These are phyloP conservation scores for Tenthredo scrophulariae DNA, from an alignment of 2,888 invertebrate species.

Conservation along the genomic window DNA sequence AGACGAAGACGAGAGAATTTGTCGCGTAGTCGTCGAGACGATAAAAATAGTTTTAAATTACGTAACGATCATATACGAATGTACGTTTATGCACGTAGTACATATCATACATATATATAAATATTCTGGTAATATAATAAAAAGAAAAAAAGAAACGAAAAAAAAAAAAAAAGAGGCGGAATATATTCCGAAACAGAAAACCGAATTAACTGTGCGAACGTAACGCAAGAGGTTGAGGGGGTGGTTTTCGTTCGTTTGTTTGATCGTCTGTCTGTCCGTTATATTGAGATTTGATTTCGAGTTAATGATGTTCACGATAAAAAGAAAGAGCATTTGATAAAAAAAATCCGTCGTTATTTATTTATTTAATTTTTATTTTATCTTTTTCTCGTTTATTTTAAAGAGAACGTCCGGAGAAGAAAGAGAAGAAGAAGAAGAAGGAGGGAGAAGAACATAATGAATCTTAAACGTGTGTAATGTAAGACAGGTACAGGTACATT, in stretches of 20 bases:
- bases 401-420: slow-evolving; percentile 33
- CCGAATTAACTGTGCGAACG: neutral
- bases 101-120: neutral
- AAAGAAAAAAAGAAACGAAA: neutral
- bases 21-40: slow-evolving; percentile 25
- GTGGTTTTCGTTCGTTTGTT: neutral
- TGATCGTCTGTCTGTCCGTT: neutral
- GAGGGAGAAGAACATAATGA: neutral
- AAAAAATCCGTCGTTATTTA: neutral
- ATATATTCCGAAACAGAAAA: neutral
- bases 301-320: neutral
- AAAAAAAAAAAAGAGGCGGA: neutral
- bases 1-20: neutral
- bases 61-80: slow-evolving; percentile 1
- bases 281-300: neutral
- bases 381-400: slow-evolving; percentile 32
- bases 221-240: neutral
- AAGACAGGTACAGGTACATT: slow-evolving; percentile 41
- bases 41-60: slow-evolving; percentile 28
- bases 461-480: neutral
- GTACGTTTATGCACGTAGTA: neutral
- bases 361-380: neutral
- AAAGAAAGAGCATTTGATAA: neutral
- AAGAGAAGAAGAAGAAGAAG: neutral
- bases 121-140: neutral